phyloP scores from a whole-genome alignment of 2,888 invertebrate genomes.

The Lutraria lutraria region DNA sequence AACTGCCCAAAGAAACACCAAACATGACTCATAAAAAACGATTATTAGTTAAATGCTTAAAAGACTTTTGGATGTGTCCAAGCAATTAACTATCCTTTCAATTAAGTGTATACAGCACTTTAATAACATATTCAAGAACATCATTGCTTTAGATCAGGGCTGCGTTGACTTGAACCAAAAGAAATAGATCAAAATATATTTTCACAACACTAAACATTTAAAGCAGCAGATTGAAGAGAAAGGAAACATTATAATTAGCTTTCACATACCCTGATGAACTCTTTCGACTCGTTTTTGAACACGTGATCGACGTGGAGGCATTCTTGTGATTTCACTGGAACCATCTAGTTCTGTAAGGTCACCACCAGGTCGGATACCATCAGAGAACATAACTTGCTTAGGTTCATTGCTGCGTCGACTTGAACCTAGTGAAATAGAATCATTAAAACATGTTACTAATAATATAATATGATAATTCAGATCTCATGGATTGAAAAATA shows the following conservation, averaged over 20 bases:
- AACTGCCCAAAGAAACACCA: too few relatives aligned
- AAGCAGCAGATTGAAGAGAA: background rate
- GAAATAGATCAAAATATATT: too few relatives aligned
- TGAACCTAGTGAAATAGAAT: conserved; percentile 47
- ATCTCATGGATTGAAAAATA: too few relatives aligned
- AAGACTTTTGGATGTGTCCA: too few relatives aligned
- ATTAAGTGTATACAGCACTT: too few relatives aligned
- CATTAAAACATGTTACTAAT: background rate
- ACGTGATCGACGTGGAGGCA: conserved; percentile 77
- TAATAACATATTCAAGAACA: too few relatives aligned
- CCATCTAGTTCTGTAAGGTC: conserved; percentile 93
- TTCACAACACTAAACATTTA: too few relatives aligned
- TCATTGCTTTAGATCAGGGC: too few relatives aligned
- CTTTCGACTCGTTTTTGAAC: conserved; percentile 70
- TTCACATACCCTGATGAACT: conserved; percentile 61
- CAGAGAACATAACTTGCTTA: conserved; percentile 95
- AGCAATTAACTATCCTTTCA: too few relatives aligned
- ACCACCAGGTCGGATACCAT: conserved; percentile 95
- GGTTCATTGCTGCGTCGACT: conserved; percentile 87
- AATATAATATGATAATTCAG: background rate
- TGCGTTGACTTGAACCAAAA: too few relatives aligned
- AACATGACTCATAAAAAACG: too few relatives aligned
- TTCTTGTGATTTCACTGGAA: conserved; percentile 76
- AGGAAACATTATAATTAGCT: background rate
- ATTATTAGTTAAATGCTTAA: too few relatives aligned